Percentiles rank a stretch among this genome's conserved stretches.
These are phyloP conservation scores for Halcyon smyrnensis DNA, from an alignment of 2,797 vertebrate genomes.

Conservation along the genomic window DNA sequence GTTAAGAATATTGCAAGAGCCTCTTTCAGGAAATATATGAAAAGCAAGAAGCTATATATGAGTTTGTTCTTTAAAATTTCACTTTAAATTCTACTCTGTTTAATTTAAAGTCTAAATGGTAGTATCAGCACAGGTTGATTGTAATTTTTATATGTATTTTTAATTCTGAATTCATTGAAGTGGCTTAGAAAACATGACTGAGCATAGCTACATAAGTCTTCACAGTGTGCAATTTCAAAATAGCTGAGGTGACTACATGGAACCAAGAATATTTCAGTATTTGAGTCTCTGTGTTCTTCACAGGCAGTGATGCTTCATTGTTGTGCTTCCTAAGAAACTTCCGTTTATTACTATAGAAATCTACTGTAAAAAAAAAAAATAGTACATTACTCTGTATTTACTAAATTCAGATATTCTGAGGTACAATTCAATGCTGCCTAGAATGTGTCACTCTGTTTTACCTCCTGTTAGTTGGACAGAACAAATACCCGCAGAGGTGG, in stretches of 20 bases:
- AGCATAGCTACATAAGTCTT: not conserved
- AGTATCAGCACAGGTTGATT: not conserved
- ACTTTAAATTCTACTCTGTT: not conserved
- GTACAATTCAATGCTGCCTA: not conserved
- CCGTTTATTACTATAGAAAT: not conserved
- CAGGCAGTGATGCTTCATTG: not conserved
- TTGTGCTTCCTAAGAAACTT: not conserved
- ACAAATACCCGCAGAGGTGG: not conserved
- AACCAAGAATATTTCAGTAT: not conserved
- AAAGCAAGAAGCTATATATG: not conserved
- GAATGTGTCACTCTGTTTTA: not conserved
- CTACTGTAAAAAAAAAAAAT: not conserved
- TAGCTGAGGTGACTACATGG: not conserved
- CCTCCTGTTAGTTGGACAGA: not conserved
- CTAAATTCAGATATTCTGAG: not conserved
- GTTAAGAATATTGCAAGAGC: not conserved
- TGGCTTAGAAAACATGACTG: not conserved
- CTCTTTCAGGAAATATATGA: not conserved
- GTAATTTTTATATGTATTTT: conserved; percentile 19
- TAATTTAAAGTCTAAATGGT: not conserved
- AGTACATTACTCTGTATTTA: not conserved
- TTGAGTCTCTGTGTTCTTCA: not conserved
- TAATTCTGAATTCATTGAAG: conserved; percentile 16
- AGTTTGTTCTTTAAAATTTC: not conserved
- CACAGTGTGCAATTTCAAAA: not conserved